phyloP scores from a whole-genome alignment of 1,140 invertebrate species.

The Drosophila suzukii region DNA sequence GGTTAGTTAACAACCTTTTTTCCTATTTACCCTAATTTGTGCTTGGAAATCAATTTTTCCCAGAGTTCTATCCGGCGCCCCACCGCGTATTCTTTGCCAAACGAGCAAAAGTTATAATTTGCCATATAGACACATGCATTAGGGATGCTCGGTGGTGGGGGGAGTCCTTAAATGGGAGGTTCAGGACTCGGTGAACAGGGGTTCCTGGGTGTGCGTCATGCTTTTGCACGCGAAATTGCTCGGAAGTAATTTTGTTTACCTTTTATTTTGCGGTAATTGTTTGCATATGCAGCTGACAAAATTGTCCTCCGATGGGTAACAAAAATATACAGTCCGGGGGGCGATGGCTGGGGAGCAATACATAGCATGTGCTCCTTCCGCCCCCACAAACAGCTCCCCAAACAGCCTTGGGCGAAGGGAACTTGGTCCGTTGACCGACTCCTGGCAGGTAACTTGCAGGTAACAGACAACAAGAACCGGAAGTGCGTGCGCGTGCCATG shows the following conservation, averaged over 20 bases:
- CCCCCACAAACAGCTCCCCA: constrained; percentile 29
- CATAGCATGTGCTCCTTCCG: neutral
- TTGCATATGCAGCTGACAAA: constrained; percentile 77
- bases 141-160: constrained; percentile 21
- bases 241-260: constrained; percentile 81
- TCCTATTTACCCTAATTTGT: neutral
- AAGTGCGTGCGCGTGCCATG: constrained; percentile 66
- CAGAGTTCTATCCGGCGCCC: neutral
- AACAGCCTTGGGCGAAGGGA: constrained; percentile 50
- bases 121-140: constrained; percentile 62
- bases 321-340: constrained; percentile 37
- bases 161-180: neutral
- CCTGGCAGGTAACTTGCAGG: constrained; percentile 10
- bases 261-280: constrained; percentile 80
- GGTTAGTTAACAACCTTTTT: constrained; percentile 1
- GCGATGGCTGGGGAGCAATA: constrained; percentile 1
- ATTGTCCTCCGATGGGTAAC: constrained; percentile 69
- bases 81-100: constrained; percentile 5
- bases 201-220: constrained; percentile 35
- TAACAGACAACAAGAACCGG: constrained; percentile 67
- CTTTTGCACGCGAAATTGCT: constrained; percentile 73
- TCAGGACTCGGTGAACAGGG: neutral
- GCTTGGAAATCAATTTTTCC: constrained; percentile 1
- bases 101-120: constrained; percentile 56
- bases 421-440: constrained; percentile 21